Evolutionary conservation across 2,797 vertebrate species (phyloP).

Genomic region (Gouania willdenowi): DNA sequence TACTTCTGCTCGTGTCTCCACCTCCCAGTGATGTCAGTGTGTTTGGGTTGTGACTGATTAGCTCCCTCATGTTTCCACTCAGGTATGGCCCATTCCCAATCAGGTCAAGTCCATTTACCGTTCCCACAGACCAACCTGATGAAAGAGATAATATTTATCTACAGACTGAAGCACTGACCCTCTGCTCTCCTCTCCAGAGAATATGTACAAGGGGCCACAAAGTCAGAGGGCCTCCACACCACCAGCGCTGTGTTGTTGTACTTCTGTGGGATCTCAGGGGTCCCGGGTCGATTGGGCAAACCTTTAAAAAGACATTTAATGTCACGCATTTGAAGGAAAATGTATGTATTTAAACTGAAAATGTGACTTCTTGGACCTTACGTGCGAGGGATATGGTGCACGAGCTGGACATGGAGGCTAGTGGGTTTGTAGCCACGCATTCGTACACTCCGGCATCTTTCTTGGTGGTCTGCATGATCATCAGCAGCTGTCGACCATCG

Average conservation of each 20-base stretch:
- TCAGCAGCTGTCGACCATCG: slow-evolving; percentile 91
- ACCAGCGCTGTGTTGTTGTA: slow-evolving; percentile 93
- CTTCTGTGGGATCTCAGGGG: slow-evolving; percentile 92
- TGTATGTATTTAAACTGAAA: neutral
- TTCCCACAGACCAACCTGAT: too few species aligned
- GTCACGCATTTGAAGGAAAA: neutral
- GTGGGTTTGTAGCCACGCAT: slow-evolving; percentile 87
- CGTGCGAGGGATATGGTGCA: slow-evolving; percentile 91
- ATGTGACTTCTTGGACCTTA: slow-evolving; percentile 52
- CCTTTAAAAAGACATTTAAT: slow-evolving; percentile 66
- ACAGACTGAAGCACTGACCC: slow-evolving; percentile 73
- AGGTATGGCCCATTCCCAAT: too few species aligned
- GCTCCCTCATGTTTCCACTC: too few species aligned
- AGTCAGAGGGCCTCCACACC: slow-evolving; percentile 92
- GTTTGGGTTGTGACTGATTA: too few species aligned
- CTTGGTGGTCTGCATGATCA: slow-evolving; percentile 87
- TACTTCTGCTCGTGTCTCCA: too few species aligned
- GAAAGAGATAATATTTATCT: too few species aligned
- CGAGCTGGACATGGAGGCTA: slow-evolving; percentile 88
- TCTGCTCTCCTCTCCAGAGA: slow-evolving; percentile 85
- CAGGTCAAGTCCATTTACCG: too few species aligned
- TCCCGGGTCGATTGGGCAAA: slow-evolving; percentile 86
- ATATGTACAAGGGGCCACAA: slow-evolving; percentile 89
- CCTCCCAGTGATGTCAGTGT: too few species aligned
- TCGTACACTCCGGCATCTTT: slow-evolving; percentile 92